These are phyloP conservation scores for Zosterops lateralis DNA, from an alignment of 2,113 vertebrate species.

Conservation along the genomic window DNA sequence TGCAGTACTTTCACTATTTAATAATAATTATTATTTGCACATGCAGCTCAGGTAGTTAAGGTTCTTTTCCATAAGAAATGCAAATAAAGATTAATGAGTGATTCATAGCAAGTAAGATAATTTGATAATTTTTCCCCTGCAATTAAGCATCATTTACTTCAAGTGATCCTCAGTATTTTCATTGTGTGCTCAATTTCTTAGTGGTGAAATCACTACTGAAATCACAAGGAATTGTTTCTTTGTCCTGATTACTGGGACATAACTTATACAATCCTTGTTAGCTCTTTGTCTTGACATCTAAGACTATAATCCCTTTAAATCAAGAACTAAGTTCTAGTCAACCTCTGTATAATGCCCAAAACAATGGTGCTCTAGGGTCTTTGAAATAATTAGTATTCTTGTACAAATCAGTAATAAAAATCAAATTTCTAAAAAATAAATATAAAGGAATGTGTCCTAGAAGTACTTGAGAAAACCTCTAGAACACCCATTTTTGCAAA, in stretches of 20 bases:
- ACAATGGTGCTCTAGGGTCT: neutral
- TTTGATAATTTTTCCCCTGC: conserved; percentile 29
- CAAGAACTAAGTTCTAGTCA: neutral
- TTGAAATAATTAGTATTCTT: neutral
- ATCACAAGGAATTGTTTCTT: conserved; percentile 18
- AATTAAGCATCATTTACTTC: conserved; percentile 29
- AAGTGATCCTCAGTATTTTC: neutral
- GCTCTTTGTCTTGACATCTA: neutral
- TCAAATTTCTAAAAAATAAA: neutral
- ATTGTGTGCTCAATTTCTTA: neutral
- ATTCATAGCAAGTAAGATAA: conserved; percentile 38
- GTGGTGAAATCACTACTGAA: conserved; percentile 36
- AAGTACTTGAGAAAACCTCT: neutral
- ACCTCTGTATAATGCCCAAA: neutral
- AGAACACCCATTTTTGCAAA: neutral
- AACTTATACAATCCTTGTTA: neutral
- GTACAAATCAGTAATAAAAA: neutral
- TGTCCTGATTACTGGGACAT: neutral
- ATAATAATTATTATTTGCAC: conserved; percentile 60
- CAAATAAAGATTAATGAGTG: conserved; percentile 59
- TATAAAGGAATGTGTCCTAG: neutral
- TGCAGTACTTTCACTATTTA: conserved; percentile 44
- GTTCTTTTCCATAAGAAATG: conserved; percentile 39
- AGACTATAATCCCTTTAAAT: neutral
- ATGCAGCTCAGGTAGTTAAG: conserved; percentile 47